Base-by-base conservation (phyloP, 2,797 vertebrate species). In the Myotis daubentonii region DNA sequence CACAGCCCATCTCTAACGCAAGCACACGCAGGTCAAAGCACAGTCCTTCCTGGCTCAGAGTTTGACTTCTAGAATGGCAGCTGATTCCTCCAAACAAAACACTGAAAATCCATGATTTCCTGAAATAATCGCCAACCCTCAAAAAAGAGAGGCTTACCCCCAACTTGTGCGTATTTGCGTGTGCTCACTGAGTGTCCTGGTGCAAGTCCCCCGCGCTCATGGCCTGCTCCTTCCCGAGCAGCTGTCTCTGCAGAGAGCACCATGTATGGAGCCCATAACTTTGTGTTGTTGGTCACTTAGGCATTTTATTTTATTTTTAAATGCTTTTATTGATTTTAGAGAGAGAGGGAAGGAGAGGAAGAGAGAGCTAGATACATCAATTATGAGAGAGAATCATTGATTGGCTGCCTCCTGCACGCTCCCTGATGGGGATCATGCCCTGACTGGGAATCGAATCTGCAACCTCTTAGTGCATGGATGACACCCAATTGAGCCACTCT, bases 51-150 rank as follows among this genome's bases (percentile, higher is more conserved):
- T 95, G 84, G 87, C 79, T 97, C 92, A 66, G 87, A 95, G 70
- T 36, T 22, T 71, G 94, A 72, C 84, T 91, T 36, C 89, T 53
- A 91, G 93, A 81, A 94, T 96, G 85, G 62, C 92, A 98, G 53
- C 96, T 97, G 96, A 98, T 97, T 96, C 96, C 93, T 98, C 98
- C 97, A 98, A 97, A 98, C 97, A 96, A 98, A 98, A 97, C 96
- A 93, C 91, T 95, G 96, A 98, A 98, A 98, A 98, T 98, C 98
- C 98, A 96, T 96, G 97, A 97, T 98, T 98, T 98, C 96, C 95
- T 87, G 97, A 98, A 97, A 97, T 96, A 97, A 98, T 97, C 93
- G 94, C 98, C 98, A 91, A 91, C 96, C 97, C 94, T 91, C 97
- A 93, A 82, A 97, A 98, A 97, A 95, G 92, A 98, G 96, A 96